Conservation (phyloP, 2,797 vertebrate genomes). For the Pseudochirops corinnae region DNA sequence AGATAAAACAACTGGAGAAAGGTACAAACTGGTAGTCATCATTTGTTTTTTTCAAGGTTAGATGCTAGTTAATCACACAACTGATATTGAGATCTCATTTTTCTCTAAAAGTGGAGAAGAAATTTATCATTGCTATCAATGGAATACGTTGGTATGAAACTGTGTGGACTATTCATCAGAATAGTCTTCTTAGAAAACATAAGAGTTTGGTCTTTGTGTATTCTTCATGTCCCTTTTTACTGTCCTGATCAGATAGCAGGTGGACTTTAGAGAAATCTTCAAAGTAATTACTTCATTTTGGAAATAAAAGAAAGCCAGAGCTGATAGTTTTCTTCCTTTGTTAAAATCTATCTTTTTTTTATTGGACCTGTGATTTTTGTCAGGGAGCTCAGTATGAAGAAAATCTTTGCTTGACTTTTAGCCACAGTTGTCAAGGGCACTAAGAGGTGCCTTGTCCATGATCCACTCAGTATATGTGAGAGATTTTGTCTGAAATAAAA, state of each 20-base stretch:
- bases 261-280: not conserved
- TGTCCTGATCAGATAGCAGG: not conserved
- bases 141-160: conserved; percentile 45
- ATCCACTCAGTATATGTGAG: not conserved
- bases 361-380: not conserved
- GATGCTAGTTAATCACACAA: conserved; percentile 50
- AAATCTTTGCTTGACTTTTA: not conserved
- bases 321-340: not conserved
- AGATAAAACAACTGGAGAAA: conserved; percentile 55
- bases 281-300: not conserved
- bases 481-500: not conserved
- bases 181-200: conserved; percentile 47
- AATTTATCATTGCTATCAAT: conserved; percentile 61
- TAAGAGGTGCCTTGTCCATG: not conserved
- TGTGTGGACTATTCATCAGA: conserved; percentile 56
- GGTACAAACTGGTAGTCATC: conserved; percentile 41
- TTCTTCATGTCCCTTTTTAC: not conserved
- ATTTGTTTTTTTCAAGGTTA: conserved; percentile 41
- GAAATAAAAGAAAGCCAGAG: not conserved
- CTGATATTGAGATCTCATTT: conserved; percentile 60
- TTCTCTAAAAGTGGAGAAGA: conserved; percentile 54
- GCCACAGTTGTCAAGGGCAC: not conserved
- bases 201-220: not conserved
- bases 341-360: not conserved
- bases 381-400: not conserved